Base-by-base conservation (phyloP, 2,888 invertebrate species). In the Thecocarcelia acutangulata region DNA sequence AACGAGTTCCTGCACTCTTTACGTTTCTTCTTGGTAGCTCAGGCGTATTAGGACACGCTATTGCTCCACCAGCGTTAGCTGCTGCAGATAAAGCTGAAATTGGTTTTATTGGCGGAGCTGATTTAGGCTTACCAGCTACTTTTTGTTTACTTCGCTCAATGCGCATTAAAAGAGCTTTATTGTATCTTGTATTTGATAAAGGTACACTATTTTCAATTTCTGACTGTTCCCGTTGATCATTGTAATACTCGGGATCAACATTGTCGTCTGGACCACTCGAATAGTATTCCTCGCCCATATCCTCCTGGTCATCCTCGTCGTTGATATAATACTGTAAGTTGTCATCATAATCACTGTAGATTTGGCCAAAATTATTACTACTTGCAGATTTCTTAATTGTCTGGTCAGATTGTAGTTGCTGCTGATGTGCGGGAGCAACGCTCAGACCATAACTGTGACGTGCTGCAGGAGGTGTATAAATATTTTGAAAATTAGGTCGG, bases 141-240 rank as follows among this genome's bases (percentile, higher is more conserved):
- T 88, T 88, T 79, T 90, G 90, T 56, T 90, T 91, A 84, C 90
- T 91, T 8, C 90, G 87, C 72, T 91, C 91, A 69, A 91, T 90
- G 54, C 96, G 91, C 91, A 95, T 91, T 87, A 94, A 93, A 80
- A 94, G 92, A n/a, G 95, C 94, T 84, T 96, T 92, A 89, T 97
- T 97, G 85, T 94, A 94, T 77, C 92, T 93, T 87, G 93, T 93
- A 83, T 92, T 92, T 50, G 92, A 91, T 77, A 93, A 85, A 66
- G 90, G 90, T 28, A 83, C 83, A 40, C 64, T 74, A 64, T 79
- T 76, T 12, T 85, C 88, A 75, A 84, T 88, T 89, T 84, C 84
- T 9, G 68, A 52, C 6, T 66, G 58, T 40, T 74, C 74, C 19
- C 54, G 19, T 61, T 76, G 70, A 11, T 63, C 24, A 46, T 83